Conservation (phyloP, 2,113 vertebrate species). For the Psittacula cyanocephala region DNA sequence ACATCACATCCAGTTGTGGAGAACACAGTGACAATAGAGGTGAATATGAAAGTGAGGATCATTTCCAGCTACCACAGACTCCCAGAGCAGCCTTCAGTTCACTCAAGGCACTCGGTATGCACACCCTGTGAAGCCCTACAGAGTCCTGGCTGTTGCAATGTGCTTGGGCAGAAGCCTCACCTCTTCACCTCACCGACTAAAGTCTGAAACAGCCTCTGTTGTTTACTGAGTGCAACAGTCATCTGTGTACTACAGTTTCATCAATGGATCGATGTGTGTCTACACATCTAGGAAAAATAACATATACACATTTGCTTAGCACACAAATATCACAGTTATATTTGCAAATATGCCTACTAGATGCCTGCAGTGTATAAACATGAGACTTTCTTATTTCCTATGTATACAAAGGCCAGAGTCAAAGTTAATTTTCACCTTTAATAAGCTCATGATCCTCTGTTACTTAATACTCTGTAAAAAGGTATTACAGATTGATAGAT, state of each 20-base stretch:
- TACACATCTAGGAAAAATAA: not conserved
- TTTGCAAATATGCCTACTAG: not conserved
- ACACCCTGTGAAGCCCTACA: not conserved
- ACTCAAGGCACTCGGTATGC: no score
- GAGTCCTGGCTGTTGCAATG: not conserved
- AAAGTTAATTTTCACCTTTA: slow-evolving; percentile 63
- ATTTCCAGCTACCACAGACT: not conserved
- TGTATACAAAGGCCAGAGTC: not conserved
- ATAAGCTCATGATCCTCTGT: slow-evolving; percentile 53
- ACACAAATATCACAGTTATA: not conserved
- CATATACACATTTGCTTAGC: not conserved
- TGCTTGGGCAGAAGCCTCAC: not conserved
- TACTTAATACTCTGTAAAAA: slow-evolving; percentile 71
- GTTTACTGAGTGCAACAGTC: not conserved
- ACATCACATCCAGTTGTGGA: not conserved
- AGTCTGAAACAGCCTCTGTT: not conserved
- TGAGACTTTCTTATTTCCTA: not conserved
- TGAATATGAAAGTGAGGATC: not conserved
- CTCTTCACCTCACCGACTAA: not conserved
- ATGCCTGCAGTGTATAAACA: not conserved
- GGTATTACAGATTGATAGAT: slow-evolving; percentile 51
- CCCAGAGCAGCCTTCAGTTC: not conserved
- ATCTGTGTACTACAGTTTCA: not conserved
- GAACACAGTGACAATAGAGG: not conserved
- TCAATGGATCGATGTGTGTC: not conserved